Conservation (phyloP, 2,797 vertebrate species). For the Brachymystax lenok region DNA sequence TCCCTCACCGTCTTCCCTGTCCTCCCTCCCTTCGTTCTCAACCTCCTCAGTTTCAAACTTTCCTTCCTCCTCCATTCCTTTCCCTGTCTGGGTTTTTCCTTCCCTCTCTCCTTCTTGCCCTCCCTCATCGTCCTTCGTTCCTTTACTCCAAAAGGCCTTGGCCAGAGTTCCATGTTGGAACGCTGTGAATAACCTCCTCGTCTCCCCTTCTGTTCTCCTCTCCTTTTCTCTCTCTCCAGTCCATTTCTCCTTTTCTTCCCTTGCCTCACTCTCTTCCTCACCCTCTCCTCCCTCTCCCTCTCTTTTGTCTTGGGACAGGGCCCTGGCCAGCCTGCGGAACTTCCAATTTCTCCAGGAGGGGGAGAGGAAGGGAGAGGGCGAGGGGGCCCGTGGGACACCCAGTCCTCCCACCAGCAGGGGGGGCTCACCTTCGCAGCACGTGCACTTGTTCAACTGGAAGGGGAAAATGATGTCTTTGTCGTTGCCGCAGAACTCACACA, state of each 20-base stretch:
- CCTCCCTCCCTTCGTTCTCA: background rate
- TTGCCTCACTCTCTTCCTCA: background rate
- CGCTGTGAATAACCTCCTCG: constrained; percentile 19
- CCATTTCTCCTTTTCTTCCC: background rate
- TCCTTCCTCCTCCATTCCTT: constrained; percentile 12
- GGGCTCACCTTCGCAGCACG: constrained; percentile 91
- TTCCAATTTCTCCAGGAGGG: constrained; percentile 70
- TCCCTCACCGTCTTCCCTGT: constrained; percentile 6
- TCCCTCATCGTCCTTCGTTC: constrained; percentile 11
- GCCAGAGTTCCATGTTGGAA: constrained; percentile 31
- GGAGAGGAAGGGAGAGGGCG: constrained; percentile 12
- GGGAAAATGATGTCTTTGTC: constrained; percentile 96
- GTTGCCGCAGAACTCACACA: constrained; percentile 97
- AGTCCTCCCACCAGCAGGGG: constrained; percentile 45
- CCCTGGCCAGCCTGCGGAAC: constrained; percentile 66
- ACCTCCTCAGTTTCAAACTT: background rate
- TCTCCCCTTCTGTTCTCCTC: constrained; percentile 12
- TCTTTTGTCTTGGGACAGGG: constrained; percentile 55
- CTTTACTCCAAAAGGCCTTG: constrained; percentile 39
- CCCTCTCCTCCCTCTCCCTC: constrained; percentile 71
- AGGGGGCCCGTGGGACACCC: constrained; percentile 35
- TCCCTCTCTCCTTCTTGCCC: constrained; percentile 16
- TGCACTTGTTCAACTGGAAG: constrained; percentile 93
- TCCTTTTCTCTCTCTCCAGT: background rate
- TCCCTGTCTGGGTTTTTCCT: background rate